Conservation (phyloP, 1,140 invertebrate genomes). For the Meteorus sp. region DNA sequence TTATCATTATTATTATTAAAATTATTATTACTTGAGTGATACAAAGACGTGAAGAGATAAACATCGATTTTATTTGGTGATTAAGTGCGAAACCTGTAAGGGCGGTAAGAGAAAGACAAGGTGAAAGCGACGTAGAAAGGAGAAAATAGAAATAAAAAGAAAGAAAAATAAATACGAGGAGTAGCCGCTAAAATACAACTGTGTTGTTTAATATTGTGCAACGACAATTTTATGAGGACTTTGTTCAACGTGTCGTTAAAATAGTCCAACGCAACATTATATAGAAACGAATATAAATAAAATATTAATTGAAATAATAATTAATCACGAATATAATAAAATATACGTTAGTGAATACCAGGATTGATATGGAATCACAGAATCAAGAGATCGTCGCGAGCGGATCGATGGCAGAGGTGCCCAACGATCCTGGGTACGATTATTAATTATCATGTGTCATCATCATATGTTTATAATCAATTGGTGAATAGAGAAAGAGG, state of each 20-base stretch:
- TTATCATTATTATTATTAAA: too few relatives aligned
- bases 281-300: not conserved
- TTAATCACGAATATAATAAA: not conserved
- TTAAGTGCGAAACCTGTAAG: too few relatives aligned
- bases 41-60: too few relatives aligned
- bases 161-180: conserved; percentile 3
- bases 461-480: too few relatives aligned
- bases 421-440: conserved; percentile 86
- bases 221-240: too few relatives aligned
- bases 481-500: too few relatives aligned
- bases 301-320: conserved; percentile 6
- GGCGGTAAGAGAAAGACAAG: too few relatives aligned
- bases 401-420: conserved; percentile 79
- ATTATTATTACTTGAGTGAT: too few relatives aligned
- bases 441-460: too few relatives aligned
- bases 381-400: conserved; percentile 72
- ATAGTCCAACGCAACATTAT: not conserved
- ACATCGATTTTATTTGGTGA: too few relatives aligned
- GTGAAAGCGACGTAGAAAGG: not conserved
- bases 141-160: too few relatives aligned
- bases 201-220: too few relatives aligned
- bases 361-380: conserved; percentile 67
- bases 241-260: not conserved
- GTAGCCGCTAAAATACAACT: not conserved
- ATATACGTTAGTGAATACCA: not conserved